These are phyloP conservation scores for Odontesthes bonariensis DNA, from an alignment of 2,113 vertebrate species.

Conservation along the genomic window DNA sequence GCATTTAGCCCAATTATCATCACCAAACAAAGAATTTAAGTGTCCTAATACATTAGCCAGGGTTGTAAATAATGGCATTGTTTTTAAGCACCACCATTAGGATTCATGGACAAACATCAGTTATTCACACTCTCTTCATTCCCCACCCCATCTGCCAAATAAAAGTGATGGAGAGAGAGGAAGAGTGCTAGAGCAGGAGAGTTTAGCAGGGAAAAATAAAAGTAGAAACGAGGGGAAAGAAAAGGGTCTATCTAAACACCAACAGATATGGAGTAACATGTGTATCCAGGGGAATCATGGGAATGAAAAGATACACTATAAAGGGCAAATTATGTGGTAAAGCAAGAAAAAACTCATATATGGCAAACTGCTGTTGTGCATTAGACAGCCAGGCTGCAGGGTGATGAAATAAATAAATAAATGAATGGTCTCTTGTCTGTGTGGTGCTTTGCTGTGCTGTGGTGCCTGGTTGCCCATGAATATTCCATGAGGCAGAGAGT, in stretches of 20 bases:
- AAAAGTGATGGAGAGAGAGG: conserved; percentile 59
- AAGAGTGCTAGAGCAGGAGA: conserved; percentile 20
- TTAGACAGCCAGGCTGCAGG: conserved; percentile 77
- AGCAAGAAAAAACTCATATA: conserved; percentile 66
- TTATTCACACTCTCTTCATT: conserved; percentile 75
- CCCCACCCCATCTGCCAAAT: conserved; percentile 76
- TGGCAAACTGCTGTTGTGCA: conserved; percentile 75
- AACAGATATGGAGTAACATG: conserved; percentile 32
- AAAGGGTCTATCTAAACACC: conserved; percentile 17
- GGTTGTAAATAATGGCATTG: conserved; percentile 80
- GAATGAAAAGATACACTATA: conserved; percentile 32
- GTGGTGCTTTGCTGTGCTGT: conserved; percentile 64
- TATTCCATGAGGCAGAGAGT: conserved; percentile 87
- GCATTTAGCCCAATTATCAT: conserved; percentile 80
- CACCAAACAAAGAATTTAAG: conserved; percentile 80
- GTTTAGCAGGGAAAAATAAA: conserved; percentile 18
- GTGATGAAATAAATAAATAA: conserved; percentile 87
- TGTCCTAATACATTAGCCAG: conserved; percentile 78
- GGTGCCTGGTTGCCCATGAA: conserved; percentile 86
- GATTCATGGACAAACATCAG: conserved; percentile 76
- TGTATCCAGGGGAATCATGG: conserved; percentile 9
- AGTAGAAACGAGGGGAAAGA: not conserved
- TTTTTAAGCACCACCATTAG: conserved; percentile 79
- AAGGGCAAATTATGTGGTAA: conserved; percentile 42
- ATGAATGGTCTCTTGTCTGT: conserved; percentile 80